Conservation (phyloP, 1,140 invertebrate genomes). For the Heterodera schachtii region DNA sequence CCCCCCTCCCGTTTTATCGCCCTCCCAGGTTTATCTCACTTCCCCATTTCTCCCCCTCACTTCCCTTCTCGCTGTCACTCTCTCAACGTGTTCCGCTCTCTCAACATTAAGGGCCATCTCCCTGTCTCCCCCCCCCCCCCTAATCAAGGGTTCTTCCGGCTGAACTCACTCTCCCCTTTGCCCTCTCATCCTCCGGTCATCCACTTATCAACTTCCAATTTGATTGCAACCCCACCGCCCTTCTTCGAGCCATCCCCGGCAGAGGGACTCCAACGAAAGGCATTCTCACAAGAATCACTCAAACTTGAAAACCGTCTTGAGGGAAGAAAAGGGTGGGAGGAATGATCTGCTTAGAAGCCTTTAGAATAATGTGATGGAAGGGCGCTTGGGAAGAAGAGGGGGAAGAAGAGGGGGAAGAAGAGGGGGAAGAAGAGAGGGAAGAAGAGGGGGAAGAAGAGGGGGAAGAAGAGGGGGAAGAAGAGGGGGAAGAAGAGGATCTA, state of each 20-base stretch:
- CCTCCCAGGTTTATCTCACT: no score
- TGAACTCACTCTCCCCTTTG: not conserved
- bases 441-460: not conserved
- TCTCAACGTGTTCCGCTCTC: not conserved
- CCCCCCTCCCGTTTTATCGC: not conserved
- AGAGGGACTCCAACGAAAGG: not conserved
- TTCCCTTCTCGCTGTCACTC: not conserved
- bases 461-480: not conserved
- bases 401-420: not conserved
- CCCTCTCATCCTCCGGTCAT: not conserved
- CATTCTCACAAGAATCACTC: conserved; percentile 7
- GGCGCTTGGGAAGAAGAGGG: not conserved
- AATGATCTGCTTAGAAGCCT: not conserved
- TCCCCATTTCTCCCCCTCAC: no score
- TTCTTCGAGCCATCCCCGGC: not conserved
- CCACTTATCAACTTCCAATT: not conserved
- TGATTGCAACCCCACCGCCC: not conserved
- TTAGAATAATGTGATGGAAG: conserved; percentile 1
- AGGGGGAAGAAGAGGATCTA: no score
- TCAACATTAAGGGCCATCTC: not conserved
- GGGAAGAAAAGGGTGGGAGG: not conserved
- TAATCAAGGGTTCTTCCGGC: conserved; percentile 19
- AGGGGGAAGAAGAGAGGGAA: not conserved
- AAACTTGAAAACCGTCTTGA: conserved; percentile 22
- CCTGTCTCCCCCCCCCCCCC: not conserved